Evolutionary conservation across 2,888 invertebrate genomes (phyloP).

Genomic region (Lissonota sp.): DNA sequence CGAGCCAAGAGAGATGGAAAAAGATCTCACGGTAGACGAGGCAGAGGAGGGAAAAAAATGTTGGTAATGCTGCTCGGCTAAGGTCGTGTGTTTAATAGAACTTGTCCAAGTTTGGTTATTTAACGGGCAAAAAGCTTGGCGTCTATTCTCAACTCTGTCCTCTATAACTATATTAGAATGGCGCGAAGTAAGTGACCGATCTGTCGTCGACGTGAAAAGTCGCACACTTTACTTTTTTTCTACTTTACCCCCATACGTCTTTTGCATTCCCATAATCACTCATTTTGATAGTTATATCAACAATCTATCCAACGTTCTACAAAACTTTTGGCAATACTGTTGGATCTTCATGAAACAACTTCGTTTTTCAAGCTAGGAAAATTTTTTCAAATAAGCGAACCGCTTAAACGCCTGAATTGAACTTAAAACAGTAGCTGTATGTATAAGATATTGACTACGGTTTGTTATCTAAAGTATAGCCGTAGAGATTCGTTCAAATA

Average conservation of each 20-base stretch:
- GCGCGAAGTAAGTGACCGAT: slow-evolving; percentile 60
- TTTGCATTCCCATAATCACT: no score
- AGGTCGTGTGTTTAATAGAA: slow-evolving; percentile 78
- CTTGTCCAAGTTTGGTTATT: slow-evolving; percentile 82
- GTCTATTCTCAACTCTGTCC: slow-evolving; percentile 52
- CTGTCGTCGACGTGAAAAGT: slow-evolving; percentile 16
- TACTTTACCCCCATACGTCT: no score
- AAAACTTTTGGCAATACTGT: no score
- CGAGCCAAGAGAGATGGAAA: slow-evolving; percentile 64
- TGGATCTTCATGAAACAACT: no score
- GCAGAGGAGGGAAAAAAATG: slow-evolving; percentile 34
- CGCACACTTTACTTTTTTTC: no score
- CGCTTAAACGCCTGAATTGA: no score
- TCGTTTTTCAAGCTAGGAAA: no score
- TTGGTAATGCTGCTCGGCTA: slow-evolving; percentile 60
- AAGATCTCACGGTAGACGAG: slow-evolving; percentile 42
- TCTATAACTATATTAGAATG: slow-evolving; percentile 16
- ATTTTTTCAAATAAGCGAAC: no score
- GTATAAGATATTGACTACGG: not conserved
- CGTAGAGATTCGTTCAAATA: slow-evolving; percentile 42
- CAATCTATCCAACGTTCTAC: no score
- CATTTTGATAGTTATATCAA: no score
- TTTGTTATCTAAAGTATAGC: slow-evolving; percentile 41
- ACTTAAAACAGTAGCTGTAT: not conserved
- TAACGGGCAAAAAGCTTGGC: slow-evolving; percentile 73